Base-by-base conservation (phyloP, 1,140 invertebrate genomes). In the Drosophila lacteicornis region DNA sequence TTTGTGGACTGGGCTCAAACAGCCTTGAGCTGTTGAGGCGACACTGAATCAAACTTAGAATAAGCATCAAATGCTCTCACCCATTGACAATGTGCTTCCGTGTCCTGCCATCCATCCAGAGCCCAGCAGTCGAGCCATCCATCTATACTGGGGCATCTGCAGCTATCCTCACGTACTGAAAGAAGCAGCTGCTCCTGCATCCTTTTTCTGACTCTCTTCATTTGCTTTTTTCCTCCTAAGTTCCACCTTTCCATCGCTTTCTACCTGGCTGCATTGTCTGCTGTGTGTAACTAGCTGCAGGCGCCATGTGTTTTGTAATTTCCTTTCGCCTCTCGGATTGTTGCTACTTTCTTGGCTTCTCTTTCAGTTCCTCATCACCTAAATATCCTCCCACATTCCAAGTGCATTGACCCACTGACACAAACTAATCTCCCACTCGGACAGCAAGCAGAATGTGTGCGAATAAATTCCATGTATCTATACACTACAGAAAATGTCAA, bases 341-440 rank as follows among this genome's bases (percentile, higher is more conserved):
- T 67, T 55, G 45, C 56, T 27, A 40, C 53, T 63, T 53, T 73
- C 67, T 71, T 73, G 33, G 69, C 47, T 61, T 47, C 15, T 11
- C 22, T 22, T 46, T 55, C 49, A 43, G 11, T 19, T 13, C 40
- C 27, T 43, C 19, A 8, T 19, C 53, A 27, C 30, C 27, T 56
- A 22, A 17, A 25, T n/a, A 15, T 25, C 51, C 50, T 25, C 51
- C 50, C 58, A 38, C 49, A 58, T 75, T 59, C 19, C 22, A 53
- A 62, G 84, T 88, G 63, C 83, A 88, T 83, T 88, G 83, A 88
- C 84, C 80, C 80, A 87, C 84, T 87, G 73, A 87, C 84, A 69
- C 40, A 76, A 51, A 73, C 75, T 50, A 76, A 67, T 78, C 56
- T 45, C 30, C 43, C 47, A 22, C n/a, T 53, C 15, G 55, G 67